These are phyloP conservation scores for Nothocercus julius DNA, from an alignment of 2,113 vertebrate genomes.

Conservation along the genomic window DNA sequence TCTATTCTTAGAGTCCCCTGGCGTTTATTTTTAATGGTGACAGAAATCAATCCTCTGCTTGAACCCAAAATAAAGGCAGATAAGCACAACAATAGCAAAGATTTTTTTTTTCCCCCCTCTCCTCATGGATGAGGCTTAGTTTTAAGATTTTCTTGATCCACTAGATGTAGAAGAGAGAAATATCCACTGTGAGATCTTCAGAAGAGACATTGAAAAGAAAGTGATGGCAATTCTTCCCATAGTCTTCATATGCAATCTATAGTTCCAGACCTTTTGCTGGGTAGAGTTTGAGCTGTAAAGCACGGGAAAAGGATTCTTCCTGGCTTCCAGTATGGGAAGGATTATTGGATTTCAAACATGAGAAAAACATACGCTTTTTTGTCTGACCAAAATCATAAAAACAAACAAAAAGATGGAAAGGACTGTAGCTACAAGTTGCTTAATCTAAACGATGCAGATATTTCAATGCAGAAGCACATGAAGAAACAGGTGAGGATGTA, in stretches of 20 bases:
- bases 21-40: neutral
- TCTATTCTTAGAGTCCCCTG: too few relatives aligned
- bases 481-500: accelerated
- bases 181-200: neutral
- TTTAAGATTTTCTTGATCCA: neutral
- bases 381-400: neutral
- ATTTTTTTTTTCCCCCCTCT: neutral
- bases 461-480: neutral
- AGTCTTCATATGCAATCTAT: too few relatives aligned
- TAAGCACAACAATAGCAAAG: neutral
- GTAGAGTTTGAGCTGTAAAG: neutral
- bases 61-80: neutral
- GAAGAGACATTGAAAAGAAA: neutral
- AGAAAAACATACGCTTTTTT: neutral
- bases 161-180: neutral
- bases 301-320: neutral
- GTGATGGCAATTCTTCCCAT: neutral
- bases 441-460: accelerated
- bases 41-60: neutral
- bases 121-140: neutral
- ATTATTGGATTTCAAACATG: neutral
- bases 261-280: neutral
- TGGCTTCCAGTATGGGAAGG: neutral
- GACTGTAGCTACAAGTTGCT: neutral
- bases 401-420: too few relatives aligned